Conservation (phyloP, 2,888 invertebrate species). For the Choristoneura rosaceana region DNA sequence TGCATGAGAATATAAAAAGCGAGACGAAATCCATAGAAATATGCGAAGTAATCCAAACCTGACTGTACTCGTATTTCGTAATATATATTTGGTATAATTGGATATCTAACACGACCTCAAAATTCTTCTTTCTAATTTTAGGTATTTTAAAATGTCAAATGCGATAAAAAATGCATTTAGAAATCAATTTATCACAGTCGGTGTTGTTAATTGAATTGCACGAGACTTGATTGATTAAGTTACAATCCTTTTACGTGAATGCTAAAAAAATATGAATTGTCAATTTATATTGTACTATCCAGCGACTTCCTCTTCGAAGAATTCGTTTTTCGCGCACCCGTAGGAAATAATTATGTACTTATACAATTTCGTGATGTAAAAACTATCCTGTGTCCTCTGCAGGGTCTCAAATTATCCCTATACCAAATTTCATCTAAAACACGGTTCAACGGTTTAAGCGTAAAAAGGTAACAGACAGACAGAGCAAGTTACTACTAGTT, state of each 20-base stretch:
- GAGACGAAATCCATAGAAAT: constrained; percentile 24
- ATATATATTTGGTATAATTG: too few relatives aligned
- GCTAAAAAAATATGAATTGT: constrained; percentile 15
- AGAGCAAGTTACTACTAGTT: too few relatives aligned
- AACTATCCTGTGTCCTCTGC: too few relatives aligned
- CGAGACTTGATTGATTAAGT: constrained; percentile 29
- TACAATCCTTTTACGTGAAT: constrained; percentile 25
- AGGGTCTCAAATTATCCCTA: too few relatives aligned
- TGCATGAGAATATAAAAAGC: neutral
- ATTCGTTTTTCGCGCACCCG: too few relatives aligned
- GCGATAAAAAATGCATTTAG: neutral
- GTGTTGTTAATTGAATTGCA: constrained; percentile 30
- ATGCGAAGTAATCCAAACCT: neutral
- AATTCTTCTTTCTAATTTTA: neutral
- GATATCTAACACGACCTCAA: neutral
- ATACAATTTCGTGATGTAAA: too few relatives aligned
- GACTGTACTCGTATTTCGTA: neutral
- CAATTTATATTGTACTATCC: neutral
- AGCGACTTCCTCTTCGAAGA: too few relatives aligned
- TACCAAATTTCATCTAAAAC: too few relatives aligned
- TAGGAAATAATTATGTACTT: too few relatives aligned
- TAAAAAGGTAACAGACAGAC: too few relatives aligned
- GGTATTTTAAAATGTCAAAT: neutral
- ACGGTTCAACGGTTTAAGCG: too few relatives aligned
- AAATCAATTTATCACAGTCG: constrained; percentile 36